Conservation (phyloP, 2,888 invertebrate genomes). For the Parnassius orleans region DNA sequence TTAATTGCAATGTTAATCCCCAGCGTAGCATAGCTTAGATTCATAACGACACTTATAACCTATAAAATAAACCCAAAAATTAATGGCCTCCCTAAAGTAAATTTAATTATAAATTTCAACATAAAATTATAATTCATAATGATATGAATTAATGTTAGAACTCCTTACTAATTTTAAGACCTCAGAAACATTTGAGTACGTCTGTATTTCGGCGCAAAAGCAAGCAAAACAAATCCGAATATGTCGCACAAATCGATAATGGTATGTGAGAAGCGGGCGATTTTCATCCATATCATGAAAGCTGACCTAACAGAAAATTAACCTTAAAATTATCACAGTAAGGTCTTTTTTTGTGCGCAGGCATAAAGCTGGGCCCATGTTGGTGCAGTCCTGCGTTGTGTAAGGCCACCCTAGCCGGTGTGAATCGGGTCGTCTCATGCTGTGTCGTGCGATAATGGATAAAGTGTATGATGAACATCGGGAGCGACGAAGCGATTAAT, state of each 20-base stretch:
- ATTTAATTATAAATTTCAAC: too few species aligned
- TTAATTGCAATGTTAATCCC: too few species aligned
- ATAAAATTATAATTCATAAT: too few species aligned
- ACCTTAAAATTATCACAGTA: conserved; percentile 49
- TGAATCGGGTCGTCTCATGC: conserved; percentile 76
- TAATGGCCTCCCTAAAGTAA: too few species aligned
- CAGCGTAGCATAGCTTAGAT: too few species aligned
- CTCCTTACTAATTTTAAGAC: too few species aligned
- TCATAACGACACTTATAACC: too few species aligned
- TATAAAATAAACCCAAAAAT: too few species aligned
- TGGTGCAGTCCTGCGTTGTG: conserved; percentile 49
- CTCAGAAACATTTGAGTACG: background rate
- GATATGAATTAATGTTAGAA: too few species aligned
- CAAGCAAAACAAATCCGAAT: conserved; percentile 75
- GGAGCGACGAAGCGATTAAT: conserved; percentile 10
- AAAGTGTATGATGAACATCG: conserved; percentile 44
- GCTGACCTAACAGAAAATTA: conserved; percentile 58
- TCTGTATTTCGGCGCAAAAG: conserved; percentile 56
- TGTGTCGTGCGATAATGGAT: conserved; percentile 46
- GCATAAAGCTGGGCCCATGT: conserved; percentile 60
- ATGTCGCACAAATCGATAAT: conserved; percentile 63
- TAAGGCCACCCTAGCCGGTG: conserved; percentile 67
- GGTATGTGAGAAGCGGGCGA: conserved; percentile 75
- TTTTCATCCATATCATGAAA: conserved; percentile 43
- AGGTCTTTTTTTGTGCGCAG: conserved; percentile 55